A percentile compares a stretch with the other conserved stretches of the same genome.
Conservation (phyloP, 2,888 invertebrate genomes). For the Hoplodrina blanda region DNA sequence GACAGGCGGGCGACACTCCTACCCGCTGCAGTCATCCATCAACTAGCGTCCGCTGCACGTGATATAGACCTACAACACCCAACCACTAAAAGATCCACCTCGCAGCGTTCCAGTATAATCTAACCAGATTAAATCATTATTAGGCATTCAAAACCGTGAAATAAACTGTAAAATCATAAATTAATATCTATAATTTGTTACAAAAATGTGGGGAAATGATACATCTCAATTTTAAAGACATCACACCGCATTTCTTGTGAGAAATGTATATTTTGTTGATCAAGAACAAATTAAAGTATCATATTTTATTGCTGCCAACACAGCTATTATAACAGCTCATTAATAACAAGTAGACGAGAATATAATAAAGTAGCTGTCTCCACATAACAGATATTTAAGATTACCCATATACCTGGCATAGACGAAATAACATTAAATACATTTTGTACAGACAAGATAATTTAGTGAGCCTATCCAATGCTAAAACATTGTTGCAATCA, state of each 20-base stretch:
- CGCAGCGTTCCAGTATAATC: constrained; percentile 30
- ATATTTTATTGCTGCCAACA: constrained; percentile 48
- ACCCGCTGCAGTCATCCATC: constrained; percentile 65
- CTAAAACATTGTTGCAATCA: constrained; percentile 70
- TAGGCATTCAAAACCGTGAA: constrained; percentile 10
- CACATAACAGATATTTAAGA: constrained; percentile 15
- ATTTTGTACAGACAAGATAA: constrained; percentile 43
- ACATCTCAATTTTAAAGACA: constrained; percentile 39
- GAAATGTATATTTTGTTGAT: constrained; percentile 44
- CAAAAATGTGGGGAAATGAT: constrained; percentile 21
- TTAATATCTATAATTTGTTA: constrained; percentile 18
- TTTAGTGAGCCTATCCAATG: constrained; percentile 36
- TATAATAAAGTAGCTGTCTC: constrained; percentile 37
- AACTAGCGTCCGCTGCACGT: constrained; percentile 55
- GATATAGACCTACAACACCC: constrained; percentile 34
- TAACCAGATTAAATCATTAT: constrained; percentile 27
- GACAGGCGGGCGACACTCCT: constrained; percentile 68
- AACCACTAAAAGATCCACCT: constrained; percentile 50
- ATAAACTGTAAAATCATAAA: constrained; percentile 5
- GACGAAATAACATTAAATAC: constrained; percentile 36
- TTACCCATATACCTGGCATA: constrained; percentile 14
- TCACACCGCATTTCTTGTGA: constrained; percentile 19
- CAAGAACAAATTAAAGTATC: constrained; percentile 48
- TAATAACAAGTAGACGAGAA: constrained; percentile 35
- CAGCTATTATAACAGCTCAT: constrained; percentile 36